Base-by-base conservation (phyloP, 2,113 vertebrate species). In the Halcyon malimbica region DNA sequence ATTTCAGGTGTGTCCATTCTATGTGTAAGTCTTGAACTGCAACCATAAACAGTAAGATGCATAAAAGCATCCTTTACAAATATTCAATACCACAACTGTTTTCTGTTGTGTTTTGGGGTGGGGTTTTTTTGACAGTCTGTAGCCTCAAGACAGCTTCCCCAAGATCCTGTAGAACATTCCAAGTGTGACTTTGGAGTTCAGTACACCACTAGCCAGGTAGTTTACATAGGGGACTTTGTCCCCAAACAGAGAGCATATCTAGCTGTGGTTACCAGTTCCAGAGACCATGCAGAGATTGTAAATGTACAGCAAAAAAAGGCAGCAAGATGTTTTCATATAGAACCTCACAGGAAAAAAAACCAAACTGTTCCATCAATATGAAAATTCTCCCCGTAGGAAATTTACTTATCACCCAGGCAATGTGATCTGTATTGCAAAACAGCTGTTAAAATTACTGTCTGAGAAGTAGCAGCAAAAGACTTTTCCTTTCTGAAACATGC, bases 181-280 rank as follows among this genome's bases (percentile, higher is more conserved):
- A 95, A 97, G 97, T 98, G 98, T 64, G 90, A 98, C 42, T 98
- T 98, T 5, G 98, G 97, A 78, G 87, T 98, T 91, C 98, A 97
- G 91, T 98, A 98, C 23, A 97, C 98, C 44, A 98, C 98, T 1
- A 98, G 98, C 1, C 97, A 99, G 62, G 98, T 97, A 0, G 64
- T 98, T 26, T 99, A 98, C 94, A 98, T 98, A n/a, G 98, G 98
- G n/a, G 98, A 99, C 91, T 98, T 33, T 98, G 98, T 16, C 50
- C 13, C 13, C 94, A 7, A 97, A 98, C 7, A 97, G 96, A 53
- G 98, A 98, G 94, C 97, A 98, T 60, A 97, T 96, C 81, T 99
- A 77, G 94, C 84, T 65, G 62, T 98, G 83, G 97, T 99, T 93
- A 98, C 98, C 70, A 98, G 98, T 92, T 97, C 97, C 44, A 98